Conservation (phyloP, 2,888 invertebrate genomes). For the Drosophila infuscata region DNA sequence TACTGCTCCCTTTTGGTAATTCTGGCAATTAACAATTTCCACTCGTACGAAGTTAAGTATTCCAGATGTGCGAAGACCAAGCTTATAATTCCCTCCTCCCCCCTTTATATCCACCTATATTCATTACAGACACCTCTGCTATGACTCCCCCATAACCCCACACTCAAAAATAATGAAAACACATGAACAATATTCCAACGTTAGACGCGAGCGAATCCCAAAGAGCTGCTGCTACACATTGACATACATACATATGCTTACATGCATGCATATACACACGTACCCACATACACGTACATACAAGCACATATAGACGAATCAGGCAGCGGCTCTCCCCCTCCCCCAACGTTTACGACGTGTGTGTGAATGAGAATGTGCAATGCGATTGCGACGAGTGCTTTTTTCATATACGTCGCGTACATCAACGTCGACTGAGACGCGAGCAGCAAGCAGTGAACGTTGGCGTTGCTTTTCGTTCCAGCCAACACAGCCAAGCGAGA, state of each 20-base stretch:
- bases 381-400: slow-evolving; percentile 70
- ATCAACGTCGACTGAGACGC: slow-evolving; percentile 42
- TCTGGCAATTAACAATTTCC: slow-evolving; percentile 43
- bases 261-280: slow-evolving; percentile 13
- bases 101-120: background rate
- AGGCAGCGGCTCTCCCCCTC: slow-evolving; percentile 50
- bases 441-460: slow-evolving; percentile 24
- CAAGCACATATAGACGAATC: slow-evolving; percentile 59
- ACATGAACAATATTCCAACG: slow-evolving; percentile 39
- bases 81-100: background rate
- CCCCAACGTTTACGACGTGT: slow-evolving; percentile 51
- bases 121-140: slow-evolving; percentile 1
- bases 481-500: slow-evolving; percentile 24
- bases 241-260: slow-evolving; percentile 12
- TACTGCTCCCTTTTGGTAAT: background rate
- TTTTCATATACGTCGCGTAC: slow-evolving; percentile 59
- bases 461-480: slow-evolving; percentile 52
- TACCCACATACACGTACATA: slow-evolving; percentile 8
- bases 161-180: slow-evolving; percentile 46
- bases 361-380: slow-evolving; percentile 66
- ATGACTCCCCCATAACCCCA: background rate
- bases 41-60: slow-evolving; percentile 29
- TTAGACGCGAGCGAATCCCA: slow-evolving; percentile 23
- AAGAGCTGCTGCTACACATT: slow-evolving; percentile 18
- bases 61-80: slow-evolving; percentile 17